Conservation (phyloP, 2,113 vertebrate genomes). For the Percina caprodes region DNA sequence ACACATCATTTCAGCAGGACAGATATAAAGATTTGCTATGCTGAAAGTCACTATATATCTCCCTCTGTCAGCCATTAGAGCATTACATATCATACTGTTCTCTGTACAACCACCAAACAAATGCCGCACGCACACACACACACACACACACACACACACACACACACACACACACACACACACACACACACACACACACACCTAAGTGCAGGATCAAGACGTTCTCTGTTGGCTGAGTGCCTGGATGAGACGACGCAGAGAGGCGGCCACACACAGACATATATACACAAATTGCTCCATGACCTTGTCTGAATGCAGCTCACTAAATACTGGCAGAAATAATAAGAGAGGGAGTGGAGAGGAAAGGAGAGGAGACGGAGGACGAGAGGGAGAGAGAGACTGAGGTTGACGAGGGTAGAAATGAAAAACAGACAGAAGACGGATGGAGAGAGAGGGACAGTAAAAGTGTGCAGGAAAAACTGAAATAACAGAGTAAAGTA, state of each 20-base stretch:
- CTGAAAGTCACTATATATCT: conserved; percentile 53
- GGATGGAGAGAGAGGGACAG: conserved; percentile 5
- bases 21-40: conserved; percentile 7
- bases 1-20: neutral
- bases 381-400: neutral
- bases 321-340: conserved; percentile 62
- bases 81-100: conserved; percentile 61
- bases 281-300: conserved; percentile 52
- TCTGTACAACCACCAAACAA: conserved; percentile 36
- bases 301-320: conserved; percentile 71
- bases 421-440: neutral
- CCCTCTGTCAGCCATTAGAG: conserved; percentile 43
- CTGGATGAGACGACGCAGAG: conserved; percentile 51
- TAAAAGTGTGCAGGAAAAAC: neutral
- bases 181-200: conserved; percentile 43
- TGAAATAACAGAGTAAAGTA: neutral
- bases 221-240: conserved; percentile 67
- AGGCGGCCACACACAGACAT: conserved; percentile 5
- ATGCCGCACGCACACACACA: conserved; percentile 23
- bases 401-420: conserved; percentile 2
- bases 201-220: conserved; percentile 63
- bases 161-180: conserved; percentile 29
- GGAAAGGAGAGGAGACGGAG: neutral
- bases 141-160: conserved; percentile 28
- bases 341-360: conserved; percentile 29